Evolutionary conservation across 2,797 vertebrate genomes (phyloP), one percentile per base, ranked within the genome.

Genomic region (Hydrolagus colliei): DNA sequence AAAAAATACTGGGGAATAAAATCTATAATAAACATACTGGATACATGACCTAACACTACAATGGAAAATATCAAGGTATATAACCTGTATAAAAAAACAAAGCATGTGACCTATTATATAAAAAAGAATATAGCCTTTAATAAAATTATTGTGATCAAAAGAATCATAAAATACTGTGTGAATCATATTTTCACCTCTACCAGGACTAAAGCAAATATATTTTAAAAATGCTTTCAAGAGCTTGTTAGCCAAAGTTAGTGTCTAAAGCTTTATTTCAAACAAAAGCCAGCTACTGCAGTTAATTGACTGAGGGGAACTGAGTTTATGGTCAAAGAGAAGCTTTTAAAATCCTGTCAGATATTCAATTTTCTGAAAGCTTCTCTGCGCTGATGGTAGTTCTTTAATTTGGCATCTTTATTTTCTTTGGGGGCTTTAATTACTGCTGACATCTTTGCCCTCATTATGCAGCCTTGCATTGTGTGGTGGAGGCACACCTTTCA

Each of bases 401-500:
- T 82, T 80, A 68, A 82, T 82, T 78, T 63, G 62, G 59, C 18
- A 32, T 35, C 41, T 59, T 41, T 41, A 68, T 18, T 82, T 82
- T 35, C 18, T 35, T 41, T 35, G 35, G 41, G 27, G 14, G 2
- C 63, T 82, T 68, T 82, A 82, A 82, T 82, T 82, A 82, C 9
- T 76, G 32, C 32, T 82, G 63, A 20, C 63, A 35, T 65, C 13
- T 82, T 80, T 82, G 63, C 68, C 63, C 16, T 68, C 16, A 18
- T 20, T 82, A 18, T 82, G 63, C 13, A 67, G 68, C 32, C 63
- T 68, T 68, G 27, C 20, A 41, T 32, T 20, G 18, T 32, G 2
- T 35, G 65, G 32, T 62, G 9, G 20, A 32, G 22, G 78, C 67
- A 32, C 63, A 82, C 27, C 32, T 68, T 82, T 68, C 68, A 41